Evolutionary conservation across 2,797 vertebrate species (phyloP).

Genomic region (Phataginus tetradactyla): DNA sequence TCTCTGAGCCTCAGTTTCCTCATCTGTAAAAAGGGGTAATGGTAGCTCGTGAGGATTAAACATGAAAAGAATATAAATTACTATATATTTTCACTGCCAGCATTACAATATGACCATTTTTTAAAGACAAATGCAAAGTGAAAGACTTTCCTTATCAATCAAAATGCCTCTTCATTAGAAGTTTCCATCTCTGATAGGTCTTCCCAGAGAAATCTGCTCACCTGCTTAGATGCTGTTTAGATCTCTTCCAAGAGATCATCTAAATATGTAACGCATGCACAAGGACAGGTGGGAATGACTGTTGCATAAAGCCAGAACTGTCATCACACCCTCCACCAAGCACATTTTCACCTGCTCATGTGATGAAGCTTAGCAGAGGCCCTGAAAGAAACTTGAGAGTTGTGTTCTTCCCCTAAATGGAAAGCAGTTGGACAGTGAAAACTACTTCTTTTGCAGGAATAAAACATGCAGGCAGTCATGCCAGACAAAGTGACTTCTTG

Average conservation of each 20-base stretch:
- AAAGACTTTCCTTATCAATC: not conserved
- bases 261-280: not conserved
- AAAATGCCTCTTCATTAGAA: not conserved
- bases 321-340: not conserved
- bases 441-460: not conserved
- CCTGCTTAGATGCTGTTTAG: not conserved
- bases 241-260: slow-evolving; percentile 18
- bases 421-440: not conserved
- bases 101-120: not conserved
- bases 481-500: not conserved
- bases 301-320: not conserved
- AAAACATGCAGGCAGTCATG: not conserved
- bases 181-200: not conserved
- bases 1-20: not conserved
- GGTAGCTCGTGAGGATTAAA: not conserved
- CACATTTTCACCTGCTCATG: not conserved
- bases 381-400: not conserved
- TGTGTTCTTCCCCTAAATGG: not conserved
- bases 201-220: slow-evolving; percentile 25
- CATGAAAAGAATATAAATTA: not conserved
- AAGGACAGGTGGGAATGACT: not conserved
- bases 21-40: not conserved
- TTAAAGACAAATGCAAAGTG: not conserved
- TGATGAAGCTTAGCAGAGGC: not conserved
- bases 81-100: not conserved